A percentile compares a stretch with the other conserved stretches of the same genome.
These are phyloP conservation scores for Campylomormyrus tamandua DNA, from an alignment of 2,113 vertebrate species.

Conservation along the genomic window DNA sequence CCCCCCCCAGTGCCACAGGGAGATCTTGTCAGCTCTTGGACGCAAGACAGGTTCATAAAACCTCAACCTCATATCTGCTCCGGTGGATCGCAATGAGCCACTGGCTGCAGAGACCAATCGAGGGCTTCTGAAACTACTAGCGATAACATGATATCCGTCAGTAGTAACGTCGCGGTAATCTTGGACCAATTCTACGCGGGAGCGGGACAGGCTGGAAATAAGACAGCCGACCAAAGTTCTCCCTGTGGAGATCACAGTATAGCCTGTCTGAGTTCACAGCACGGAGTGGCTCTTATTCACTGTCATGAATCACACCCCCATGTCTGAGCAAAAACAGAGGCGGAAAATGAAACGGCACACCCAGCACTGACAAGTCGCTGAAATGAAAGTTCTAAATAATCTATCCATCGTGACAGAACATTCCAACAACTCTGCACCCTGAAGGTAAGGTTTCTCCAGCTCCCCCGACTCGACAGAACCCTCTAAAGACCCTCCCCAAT, in stretches of 20 bases:
- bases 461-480: neutral
- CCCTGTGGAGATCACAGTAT: neutral
- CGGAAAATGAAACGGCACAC: neutral
- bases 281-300: neutral
- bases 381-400: neutral
- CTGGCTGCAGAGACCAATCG: neutral
- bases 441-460: neutral
- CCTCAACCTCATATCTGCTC: neutral
- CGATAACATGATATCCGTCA: neutral
- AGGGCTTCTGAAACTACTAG: neutral
- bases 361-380: neutral
- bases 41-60: neutral
- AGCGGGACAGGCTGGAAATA: neutral
- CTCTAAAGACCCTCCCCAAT: neutral
- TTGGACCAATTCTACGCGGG: neutral
- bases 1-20: neutral
- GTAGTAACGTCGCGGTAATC: neutral
- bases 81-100: neutral
- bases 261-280: neutral
- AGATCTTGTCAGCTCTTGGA: neutral
- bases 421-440: neutral
- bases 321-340: neutral
- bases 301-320: neutral
- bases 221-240: neutral
- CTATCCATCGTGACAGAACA: neutral